These are phyloP conservation scores for Atlantisia rogersi DNA, from an alignment of 2,113 vertebrate genomes.

Conservation along the genomic window DNA sequence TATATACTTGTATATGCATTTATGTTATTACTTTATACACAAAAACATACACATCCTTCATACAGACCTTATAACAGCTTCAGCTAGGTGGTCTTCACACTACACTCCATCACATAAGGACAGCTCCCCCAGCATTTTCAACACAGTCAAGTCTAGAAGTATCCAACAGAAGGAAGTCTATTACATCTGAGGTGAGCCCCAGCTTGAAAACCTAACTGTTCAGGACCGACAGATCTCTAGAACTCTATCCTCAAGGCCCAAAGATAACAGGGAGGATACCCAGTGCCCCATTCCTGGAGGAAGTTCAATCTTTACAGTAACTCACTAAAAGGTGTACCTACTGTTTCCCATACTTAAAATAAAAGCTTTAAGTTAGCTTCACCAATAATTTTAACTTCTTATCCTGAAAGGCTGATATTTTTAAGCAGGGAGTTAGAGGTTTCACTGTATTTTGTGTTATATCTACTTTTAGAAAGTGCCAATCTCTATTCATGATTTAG, in stretches of 20 bases:
- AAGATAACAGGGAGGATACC: fast-evolving
- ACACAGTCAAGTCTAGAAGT: background rate
- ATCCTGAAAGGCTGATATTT: background rate
- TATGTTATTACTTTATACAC: background rate
- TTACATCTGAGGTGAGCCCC: background rate
- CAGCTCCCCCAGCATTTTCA: background rate
- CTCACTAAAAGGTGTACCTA: background rate
- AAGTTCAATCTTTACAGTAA: background rate
- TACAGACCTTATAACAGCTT: background rate
- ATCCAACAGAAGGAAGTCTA: background rate
- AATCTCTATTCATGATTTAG: background rate
- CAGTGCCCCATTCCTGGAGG: background rate
- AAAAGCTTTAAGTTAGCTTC: background rate
- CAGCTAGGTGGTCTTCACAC: background rate
- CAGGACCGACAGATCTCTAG: background rate
- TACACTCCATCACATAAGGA: background rate
- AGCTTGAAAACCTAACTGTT: background rate
- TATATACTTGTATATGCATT: fast-evolving
- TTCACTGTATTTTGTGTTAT: background rate
- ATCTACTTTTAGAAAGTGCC: background rate
- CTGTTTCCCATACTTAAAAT: background rate
- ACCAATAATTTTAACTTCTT: background rate
- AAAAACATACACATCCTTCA: background rate
- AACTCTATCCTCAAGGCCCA: background rate
- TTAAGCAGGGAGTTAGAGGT: background rate